Percentiles rank a stretch among this genome's conserved stretches.
These are phyloP conservation scores for Physeter macrocephalus DNA, from an alignment of 2,113 vertebrate genomes.

Conservation along the genomic window DNA sequence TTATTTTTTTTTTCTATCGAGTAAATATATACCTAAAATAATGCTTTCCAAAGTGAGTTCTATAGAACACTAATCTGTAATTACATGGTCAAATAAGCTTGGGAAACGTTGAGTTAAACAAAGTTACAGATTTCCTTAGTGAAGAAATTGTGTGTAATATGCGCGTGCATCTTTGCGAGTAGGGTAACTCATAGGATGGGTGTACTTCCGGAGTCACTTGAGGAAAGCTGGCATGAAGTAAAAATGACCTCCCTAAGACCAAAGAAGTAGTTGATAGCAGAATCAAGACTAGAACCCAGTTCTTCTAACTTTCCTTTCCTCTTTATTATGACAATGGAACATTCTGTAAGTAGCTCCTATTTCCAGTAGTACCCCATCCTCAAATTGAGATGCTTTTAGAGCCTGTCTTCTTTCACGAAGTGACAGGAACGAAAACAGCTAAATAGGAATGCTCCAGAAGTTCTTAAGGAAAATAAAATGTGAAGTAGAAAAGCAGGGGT, in stretches of 20 bases:
- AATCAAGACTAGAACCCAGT: not conserved
- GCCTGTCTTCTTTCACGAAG: constrained; percentile 15
- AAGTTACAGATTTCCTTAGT: not conserved
- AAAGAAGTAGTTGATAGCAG: not conserved
- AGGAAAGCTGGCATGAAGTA: not conserved
- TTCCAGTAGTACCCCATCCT: not conserved
- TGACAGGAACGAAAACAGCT: not conserved
- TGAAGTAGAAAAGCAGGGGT: not conserved
- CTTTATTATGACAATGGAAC: not conserved
- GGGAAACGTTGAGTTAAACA: not conserved
- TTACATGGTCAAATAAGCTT: not conserved
- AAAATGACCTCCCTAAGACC: not conserved
- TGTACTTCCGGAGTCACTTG: not conserved
- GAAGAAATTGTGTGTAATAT: not conserved
- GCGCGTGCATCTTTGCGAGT: not conserved
- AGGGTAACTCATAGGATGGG: not conserved
- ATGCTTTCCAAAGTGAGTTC: not conserved
- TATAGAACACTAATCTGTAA: not conserved
- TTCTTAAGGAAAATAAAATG: constrained; percentile 17
- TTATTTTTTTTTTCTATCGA: not conserved
- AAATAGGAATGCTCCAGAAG: not conserved
- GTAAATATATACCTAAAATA: not conserved
- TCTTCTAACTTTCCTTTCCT: not conserved
- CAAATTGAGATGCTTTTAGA: constrained; percentile 2
- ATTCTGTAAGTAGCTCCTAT: not conserved